Evolutionary conservation across 2,797 vertebrate species (phyloP), one percentile per base, ranked within the genome.

Genomic region (Podarcis siculus): DNA sequence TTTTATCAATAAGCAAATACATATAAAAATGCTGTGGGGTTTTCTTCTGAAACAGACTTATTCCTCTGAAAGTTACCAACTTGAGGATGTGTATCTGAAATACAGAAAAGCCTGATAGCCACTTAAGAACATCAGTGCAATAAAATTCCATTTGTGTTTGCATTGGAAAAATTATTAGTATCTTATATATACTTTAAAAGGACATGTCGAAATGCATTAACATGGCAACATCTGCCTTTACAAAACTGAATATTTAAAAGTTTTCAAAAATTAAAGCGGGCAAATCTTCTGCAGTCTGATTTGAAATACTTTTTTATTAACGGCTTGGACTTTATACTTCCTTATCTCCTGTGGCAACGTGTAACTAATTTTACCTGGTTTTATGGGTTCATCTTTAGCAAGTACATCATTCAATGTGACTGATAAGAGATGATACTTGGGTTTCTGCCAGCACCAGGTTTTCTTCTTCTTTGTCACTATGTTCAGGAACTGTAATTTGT

Each of bases 371-470:
- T 83, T 97, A 99, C 99, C 98, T 97, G 98, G 98, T 66, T 95
- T 94, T 92, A 98, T 93, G 0, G 95, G 95, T 1, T 91, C 88
- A 69, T 97, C 97, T 91, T 97, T 98, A 58, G 91, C 93, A 12
- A 99, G 97, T 32, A 99, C 88, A 89, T 99, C 98, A 83, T 95
- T 98, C 67, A 99, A 94, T 45, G 88, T 96, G 87, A 98, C 98
- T 37, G 98, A 97, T 67, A 98, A 97, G 79, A 97, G 96, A 15
- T 97, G 94, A 90, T 98, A 98, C 82, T 97, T 99, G 35, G 98
- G 97, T 82, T 95, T 98, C 94, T 99, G 98, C 98, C 98, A 99
- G 90, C 96, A 96, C 98, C 98, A 99, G 89, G 95, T 96, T 55
- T 94, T 96, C 55, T 93, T 98, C 75, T 95, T 97, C 94, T 99